Conservation (phyloP, 2,888 invertebrate genomes). For the Monochamus alternatus region DNA sequence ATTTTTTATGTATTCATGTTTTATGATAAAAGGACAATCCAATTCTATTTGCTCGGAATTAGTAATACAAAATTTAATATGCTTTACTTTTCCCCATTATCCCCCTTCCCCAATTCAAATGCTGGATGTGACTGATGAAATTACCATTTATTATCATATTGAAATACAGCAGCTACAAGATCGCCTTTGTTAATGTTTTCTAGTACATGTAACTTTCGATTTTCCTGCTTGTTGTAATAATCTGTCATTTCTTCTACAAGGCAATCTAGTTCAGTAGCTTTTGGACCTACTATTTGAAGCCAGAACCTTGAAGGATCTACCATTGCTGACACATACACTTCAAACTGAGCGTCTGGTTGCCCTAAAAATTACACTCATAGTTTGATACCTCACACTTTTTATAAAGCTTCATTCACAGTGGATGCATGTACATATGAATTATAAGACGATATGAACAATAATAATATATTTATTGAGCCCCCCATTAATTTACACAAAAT, state of each 20-base stretch:
- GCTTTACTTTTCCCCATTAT: too few relatives aligned
- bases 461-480: too few relatives aligned
- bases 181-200: constrained; percentile 79
- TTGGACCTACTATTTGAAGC: constrained; percentile 86
- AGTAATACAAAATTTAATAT: too few relatives aligned
- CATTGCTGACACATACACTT: constrained; percentile 91
- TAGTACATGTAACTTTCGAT: constrained; percentile 75
- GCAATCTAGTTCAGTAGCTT: constrained; percentile 83
- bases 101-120: too few relatives aligned
- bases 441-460: too few relatives aligned
- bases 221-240: constrained; percentile 81
- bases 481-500: too few relatives aligned
- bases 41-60: too few relatives aligned
- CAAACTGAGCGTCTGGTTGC: constrained; percentile 77
- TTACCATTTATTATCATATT: constrained; percentile 89
- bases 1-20: too few relatives aligned
- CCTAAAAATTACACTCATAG: constrained; percentile 54
- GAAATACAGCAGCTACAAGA: constrained; percentile 88
- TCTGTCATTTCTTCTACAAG: constrained; percentile 88
- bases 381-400: background rate
- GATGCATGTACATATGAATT: too few relatives aligned
- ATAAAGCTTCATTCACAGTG: too few relatives aligned
- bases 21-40: too few relatives aligned
- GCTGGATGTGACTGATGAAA: background rate
- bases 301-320: constrained; percentile 87